Evolutionary conservation across 2,888 invertebrate genomes (phyloP), one percentile per base, ranked within the genome.

Genomic region (Plebejus argus): DNA sequence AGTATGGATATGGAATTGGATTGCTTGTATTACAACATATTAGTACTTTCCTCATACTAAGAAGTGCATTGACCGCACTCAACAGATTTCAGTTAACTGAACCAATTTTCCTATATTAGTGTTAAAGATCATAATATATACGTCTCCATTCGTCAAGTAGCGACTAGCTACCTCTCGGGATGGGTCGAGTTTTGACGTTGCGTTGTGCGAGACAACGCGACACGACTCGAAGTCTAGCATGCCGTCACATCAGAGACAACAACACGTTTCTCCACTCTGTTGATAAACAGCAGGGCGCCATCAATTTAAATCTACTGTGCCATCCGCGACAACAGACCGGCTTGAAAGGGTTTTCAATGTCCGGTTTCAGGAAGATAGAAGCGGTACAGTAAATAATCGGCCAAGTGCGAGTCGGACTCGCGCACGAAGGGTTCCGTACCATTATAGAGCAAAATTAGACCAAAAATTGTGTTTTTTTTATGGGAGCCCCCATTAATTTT

Each of bases 211-310:
- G 18, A 18, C 18, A 61, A 56, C n/a, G n/a, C n/a, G 5, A 56
- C 56, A 56, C n/a, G n/a, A 10, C 20, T 12, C 23, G 15, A 1
- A 61, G 23, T 12, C 61, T 39, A 10, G 39, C 1, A 28, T 56
- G 66, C 15, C 15, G 66, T 66, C 66, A 66, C 66, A 28, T 28
- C 66, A 66, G 66, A 28, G 66, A 66, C 28, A 66, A 5, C 66
- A 28, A 66, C 66, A 66, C 28, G 66, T 66, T 66, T 66, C 28
- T 28, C 28, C 66, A 15, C 66, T 66, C 28, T 28, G 23, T 8
- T 28, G 66, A 66, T 15, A 66, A 66, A 66, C 33, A 18, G 18
- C 28, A 23, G 23, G 61, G 23, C 61, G 23, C 61, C 61, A 33
- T 66, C 66, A 66, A 66, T 66, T 66, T 33, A 28, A 28, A 66